These are phyloP conservation scores for Pediacus dermestoides DNA, from an alignment of 2,888 invertebrate genomes.

Conservation along the genomic window DNA sequence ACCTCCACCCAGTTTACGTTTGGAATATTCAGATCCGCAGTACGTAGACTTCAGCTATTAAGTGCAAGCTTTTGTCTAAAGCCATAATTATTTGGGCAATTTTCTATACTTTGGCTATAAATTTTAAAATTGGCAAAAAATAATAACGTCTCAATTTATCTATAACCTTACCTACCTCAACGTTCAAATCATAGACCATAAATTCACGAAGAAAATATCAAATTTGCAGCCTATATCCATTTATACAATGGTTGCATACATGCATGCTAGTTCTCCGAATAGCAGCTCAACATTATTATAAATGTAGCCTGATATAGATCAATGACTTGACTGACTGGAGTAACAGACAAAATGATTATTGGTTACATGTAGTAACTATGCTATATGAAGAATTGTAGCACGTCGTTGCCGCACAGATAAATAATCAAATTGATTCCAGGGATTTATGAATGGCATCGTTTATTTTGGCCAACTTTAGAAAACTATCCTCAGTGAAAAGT, in stretches of 20 bases:
- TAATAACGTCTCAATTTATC: conserved; percentile 44
- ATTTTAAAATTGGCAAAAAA: too few relatives aligned
- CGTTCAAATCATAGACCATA: conserved; percentile 38
- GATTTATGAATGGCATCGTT: too few relatives aligned
- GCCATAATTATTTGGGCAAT: too few relatives aligned
- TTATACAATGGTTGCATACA: conserved; percentile 34
- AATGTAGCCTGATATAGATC: conserved; percentile 10
- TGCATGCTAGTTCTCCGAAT: conserved; percentile 26
- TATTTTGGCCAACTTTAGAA: too few relatives aligned
- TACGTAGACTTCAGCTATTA: too few relatives aligned
- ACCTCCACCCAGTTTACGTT: too few relatives aligned
- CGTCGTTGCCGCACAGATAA: too few relatives aligned
- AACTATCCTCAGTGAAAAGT: too few relatives aligned
- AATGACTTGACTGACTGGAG: conserved; percentile 30
- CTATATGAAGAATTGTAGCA: conserved; percentile 38
- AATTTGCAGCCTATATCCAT: conserved; percentile 40
- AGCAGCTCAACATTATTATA: conserved; percentile 12
- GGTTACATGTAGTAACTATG: conserved; percentile 42
- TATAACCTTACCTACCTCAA: conserved; percentile 41
- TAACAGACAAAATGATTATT: conserved; percentile 48
- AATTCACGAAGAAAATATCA: conserved; percentile 40
- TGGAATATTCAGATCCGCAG: too few relatives aligned
- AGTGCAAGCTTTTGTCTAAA: too few relatives aligned
- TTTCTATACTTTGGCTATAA: too few relatives aligned
- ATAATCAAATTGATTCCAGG: too few relatives aligned